Evolutionary conservation across 2,888 invertebrate genomes (phyloP).

Genomic region (Trissonchulus latispiculum): DNA sequence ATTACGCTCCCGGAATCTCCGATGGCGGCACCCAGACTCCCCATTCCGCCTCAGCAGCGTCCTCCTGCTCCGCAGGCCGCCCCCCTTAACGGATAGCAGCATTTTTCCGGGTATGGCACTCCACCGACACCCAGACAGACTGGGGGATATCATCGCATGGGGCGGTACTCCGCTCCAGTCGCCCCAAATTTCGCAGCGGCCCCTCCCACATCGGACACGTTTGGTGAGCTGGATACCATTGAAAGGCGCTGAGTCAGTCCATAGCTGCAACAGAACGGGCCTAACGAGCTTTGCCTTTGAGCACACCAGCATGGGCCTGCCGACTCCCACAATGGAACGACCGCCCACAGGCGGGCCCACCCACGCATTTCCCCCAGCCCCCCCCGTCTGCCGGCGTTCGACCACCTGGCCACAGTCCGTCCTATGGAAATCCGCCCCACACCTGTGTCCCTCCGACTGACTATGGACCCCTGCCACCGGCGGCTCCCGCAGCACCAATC

Average conservation of each 20-base stretch:
- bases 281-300: not conserved
- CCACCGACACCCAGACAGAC: not conserved
- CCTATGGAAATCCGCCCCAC: too few relatives aligned
- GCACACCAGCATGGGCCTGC: not conserved
- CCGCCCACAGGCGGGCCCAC: not conserved
- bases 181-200: not conserved
- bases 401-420: too few relatives aligned
- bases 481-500: not conserved
- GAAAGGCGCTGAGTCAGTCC: not conserved
- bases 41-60: too few relatives aligned
- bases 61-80: not conserved
- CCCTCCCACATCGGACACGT: not conserved
- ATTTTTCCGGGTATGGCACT: not conserved
- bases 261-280: not conserved
- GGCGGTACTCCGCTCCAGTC: not conserved
- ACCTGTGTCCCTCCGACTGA: too few relatives aligned
- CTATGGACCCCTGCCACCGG: not conserved
- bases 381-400: too few relatives aligned
- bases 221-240: constrained; percentile 10
- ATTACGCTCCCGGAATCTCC: too few relatives aligned
- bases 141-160: too few relatives aligned
- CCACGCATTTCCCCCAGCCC: too few relatives aligned
- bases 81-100: not conserved
- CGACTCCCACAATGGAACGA: not conserved
- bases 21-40: too few relatives aligned